Conservation (phyloP, 2,797 vertebrate species). For the Allenopithecus nigroviridis region DNA sequence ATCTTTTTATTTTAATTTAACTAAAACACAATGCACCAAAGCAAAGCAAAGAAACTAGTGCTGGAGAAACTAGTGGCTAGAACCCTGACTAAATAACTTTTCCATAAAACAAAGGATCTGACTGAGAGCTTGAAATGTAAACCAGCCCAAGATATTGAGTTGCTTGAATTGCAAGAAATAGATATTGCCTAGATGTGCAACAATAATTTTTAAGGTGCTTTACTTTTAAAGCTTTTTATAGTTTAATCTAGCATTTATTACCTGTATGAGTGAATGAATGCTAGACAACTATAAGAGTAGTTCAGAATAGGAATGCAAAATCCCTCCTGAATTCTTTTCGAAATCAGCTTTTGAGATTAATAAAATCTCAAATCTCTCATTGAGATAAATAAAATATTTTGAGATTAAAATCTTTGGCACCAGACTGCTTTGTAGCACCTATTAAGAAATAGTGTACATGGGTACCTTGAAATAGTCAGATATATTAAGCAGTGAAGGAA, state of each 20-base stretch:
- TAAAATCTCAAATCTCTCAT: neutral
- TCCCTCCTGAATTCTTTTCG: neutral
- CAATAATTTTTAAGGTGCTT: neutral
- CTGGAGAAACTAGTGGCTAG: neutral
- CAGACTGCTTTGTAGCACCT: neutral
- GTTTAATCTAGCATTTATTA: slow-evolving; percentile 5
- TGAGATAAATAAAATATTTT: neutral
- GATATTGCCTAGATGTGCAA: neutral
- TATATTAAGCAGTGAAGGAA: neutral
- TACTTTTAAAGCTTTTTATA: neutral
- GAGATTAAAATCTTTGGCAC: neutral
- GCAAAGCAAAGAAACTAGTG: neutral
- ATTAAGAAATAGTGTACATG: neutral
- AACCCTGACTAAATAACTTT: neutral
- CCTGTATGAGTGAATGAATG: neutral
- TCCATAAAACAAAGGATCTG: neutral
- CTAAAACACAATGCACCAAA: neutral
- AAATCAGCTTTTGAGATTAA: neutral
- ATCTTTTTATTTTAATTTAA: neutral
- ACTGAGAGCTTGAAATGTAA: neutral
- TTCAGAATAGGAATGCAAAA: neutral
- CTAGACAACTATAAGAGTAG: neutral
- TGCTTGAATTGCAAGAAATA: neutral
- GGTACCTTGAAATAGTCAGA: neutral
- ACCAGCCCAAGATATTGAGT: neutral